phyloP scores from a whole-genome alignment of 1,140 invertebrate species.

The Augochlora pura region DNA sequence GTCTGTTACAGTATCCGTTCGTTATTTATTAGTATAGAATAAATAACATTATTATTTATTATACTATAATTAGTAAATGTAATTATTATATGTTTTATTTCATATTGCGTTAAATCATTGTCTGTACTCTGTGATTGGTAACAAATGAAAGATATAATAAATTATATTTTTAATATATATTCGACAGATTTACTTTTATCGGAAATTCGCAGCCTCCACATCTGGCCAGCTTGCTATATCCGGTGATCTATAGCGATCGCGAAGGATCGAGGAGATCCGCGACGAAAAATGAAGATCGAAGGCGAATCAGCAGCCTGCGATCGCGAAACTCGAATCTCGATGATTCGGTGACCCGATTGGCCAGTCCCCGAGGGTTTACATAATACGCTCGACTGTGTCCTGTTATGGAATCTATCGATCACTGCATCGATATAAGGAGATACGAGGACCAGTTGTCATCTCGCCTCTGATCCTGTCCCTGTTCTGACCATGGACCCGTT shows the following conservation, averaged over 20 bases:
- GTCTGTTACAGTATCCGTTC: no score
- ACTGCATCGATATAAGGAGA: slow-evolving; percentile 70
- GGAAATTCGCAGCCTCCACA: no score
- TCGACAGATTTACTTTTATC: no score
- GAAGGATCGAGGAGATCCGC: not conserved
- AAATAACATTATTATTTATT: no score
- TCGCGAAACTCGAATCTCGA: slow-evolving; percentile 52
- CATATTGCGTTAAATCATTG: no score
- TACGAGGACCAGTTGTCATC: slow-evolving; percentile 64
- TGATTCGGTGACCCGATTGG: slow-evolving; percentile 54
- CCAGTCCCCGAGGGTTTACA: slow-evolving; percentile 66
- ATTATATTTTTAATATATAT: no score
- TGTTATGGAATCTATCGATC: slow-evolving; percentile 74
- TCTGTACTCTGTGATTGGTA: no score
- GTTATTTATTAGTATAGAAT: no score
- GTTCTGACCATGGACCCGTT: slow-evolving; percentile 69
- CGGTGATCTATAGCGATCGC: not conserved
- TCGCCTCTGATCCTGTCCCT: slow-evolving; percentile 42
- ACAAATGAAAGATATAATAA: no score
- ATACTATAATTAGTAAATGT: no score
- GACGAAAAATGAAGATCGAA: slow-evolving; percentile 29
- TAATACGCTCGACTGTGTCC: slow-evolving; percentile 61
- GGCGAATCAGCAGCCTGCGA: not conserved
- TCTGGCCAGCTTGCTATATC: not conserved
- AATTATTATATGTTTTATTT: no score